These are phyloP conservation scores for Proterorhinus semilunaris DNA, from an alignment of 2,113 vertebrate species.

Conservation along the genomic window DNA sequence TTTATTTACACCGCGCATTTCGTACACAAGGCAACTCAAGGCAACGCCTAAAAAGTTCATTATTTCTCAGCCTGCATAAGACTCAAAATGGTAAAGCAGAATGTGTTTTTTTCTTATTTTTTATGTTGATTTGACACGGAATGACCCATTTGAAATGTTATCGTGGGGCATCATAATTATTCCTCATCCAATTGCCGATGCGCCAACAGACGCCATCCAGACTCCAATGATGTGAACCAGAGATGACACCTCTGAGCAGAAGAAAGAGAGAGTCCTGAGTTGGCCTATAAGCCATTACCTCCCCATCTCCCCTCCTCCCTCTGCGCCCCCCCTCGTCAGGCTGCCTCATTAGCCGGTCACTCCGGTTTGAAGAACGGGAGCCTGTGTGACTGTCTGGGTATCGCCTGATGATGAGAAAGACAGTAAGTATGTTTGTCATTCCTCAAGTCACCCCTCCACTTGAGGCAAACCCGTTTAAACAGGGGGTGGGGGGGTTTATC, in stretches of 20 bases:
- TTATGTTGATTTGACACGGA: too few relatives aligned
- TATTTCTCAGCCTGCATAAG: too few relatives aligned
- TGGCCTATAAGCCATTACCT: conserved; percentile 21
- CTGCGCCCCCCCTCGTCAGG: conserved; percentile 41
- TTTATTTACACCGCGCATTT: too few relatives aligned
- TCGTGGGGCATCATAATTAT: too few relatives aligned
- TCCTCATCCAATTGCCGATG: too few relatives aligned
- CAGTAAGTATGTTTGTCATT: conserved; percentile 59
- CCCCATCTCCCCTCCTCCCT: conserved; percentile 19
- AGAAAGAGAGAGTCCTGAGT: conserved; percentile 17
- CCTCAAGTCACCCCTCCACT: conserved; percentile 37
- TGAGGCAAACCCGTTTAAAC: conserved; percentile 32
- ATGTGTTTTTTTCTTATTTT: too few relatives aligned
- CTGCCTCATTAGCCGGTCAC: conserved; percentile 71
- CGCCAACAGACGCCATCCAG: too few relatives aligned
- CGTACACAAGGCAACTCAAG: too few relatives aligned
- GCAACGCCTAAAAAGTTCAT: too few relatives aligned
- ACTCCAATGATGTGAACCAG: background rate
- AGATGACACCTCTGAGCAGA: conserved; percentile 16
- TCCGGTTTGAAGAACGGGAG: conserved; percentile 36
- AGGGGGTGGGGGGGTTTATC: conserved; percentile 27
- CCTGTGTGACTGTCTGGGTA: conserved; percentile 24
- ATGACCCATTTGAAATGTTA: too few relatives aligned
- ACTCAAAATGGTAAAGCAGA: too few relatives aligned
- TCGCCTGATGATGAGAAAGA: conserved; percentile 16